Conservation (phyloP, 2,888 invertebrate species). For the Andrena bicolor region DNA sequence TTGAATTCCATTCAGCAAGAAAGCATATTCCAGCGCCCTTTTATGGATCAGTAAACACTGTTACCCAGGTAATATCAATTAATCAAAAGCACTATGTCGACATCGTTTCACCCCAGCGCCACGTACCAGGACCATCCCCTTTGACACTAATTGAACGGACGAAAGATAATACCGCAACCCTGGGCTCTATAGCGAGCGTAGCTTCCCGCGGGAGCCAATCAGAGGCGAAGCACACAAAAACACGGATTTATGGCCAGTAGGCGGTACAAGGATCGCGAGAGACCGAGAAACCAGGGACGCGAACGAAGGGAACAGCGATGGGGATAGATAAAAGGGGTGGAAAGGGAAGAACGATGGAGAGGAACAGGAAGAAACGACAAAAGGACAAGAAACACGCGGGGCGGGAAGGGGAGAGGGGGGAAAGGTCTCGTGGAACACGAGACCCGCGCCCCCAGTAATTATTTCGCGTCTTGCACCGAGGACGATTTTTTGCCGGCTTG, state of each 20-base stretch:
- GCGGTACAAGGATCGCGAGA: constrained; percentile 69
- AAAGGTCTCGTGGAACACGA: constrained; percentile 31
- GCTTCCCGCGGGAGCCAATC: constrained; percentile 78
- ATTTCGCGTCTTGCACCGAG: constrained; percentile 75
- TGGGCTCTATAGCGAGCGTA: constrained; percentile 34
- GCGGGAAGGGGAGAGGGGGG: constrained; percentile 7
- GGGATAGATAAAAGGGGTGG: constrained; percentile 39
- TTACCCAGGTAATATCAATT: not conserved
- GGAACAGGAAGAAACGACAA: not conserved
- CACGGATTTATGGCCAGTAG: constrained; percentile 80
- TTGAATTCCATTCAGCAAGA: too few species aligned
- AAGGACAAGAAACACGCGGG: constrained; percentile 15
- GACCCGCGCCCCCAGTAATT: constrained; percentile 77
- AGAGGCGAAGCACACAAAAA: constrained; percentile 76
- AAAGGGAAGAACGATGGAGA: constrained; percentile 13
- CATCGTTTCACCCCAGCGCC: not conserved
- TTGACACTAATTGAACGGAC: constrained; percentile 77
- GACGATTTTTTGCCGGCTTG: constrained; percentile 77
- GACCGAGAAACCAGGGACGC: constrained; percentile 9
- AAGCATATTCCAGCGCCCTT: not conserved
- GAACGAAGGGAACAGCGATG: constrained; percentile 13
- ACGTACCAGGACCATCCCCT: constrained; percentile 52
- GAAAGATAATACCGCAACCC: constrained; percentile 69
- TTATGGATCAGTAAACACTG: not conserved
- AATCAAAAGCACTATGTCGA: not conserved